These are phyloP conservation scores for Heptranchias perlo DNA, from an alignment of 2,113 vertebrate genomes.

Conservation along the genomic window DNA sequence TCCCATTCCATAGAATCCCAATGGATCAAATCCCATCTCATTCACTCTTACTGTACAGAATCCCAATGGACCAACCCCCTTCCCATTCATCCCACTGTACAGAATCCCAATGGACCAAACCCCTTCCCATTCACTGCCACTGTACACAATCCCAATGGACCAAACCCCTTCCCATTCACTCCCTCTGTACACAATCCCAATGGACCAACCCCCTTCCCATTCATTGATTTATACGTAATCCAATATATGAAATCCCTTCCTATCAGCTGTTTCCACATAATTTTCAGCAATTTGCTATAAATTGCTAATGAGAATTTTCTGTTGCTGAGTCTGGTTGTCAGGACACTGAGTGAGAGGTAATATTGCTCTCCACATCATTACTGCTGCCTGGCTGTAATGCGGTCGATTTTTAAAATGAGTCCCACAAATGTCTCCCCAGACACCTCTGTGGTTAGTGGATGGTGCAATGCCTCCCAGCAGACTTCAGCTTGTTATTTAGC, in stretches of 20 bases:
- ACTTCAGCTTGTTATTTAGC: neutral
- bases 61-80: neutral
- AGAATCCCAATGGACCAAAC: neutral
- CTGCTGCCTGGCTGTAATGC: neutral
- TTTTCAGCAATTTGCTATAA: neutral
- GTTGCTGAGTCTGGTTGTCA: neutral
- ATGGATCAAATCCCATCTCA: neutral
- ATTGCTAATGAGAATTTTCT: neutral
- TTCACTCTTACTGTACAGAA: neutral
- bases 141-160: neutral
- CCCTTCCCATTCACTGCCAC: neutral
- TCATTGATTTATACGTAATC: neutral
- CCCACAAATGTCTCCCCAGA: no score
- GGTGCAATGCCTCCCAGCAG: neutral
- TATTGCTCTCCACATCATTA: neutral
- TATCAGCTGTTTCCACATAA: neutral
- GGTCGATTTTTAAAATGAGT: neutral
- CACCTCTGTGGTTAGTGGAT: neutral
- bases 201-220: neutral
- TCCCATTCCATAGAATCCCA: neutral
- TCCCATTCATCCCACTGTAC: neutral
- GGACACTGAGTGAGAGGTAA: neutral
- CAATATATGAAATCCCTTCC: neutral
- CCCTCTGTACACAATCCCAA: neutral
- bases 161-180: neutral